Percentiles rank a stretch among this genome's conserved stretches.
phyloP scores from a whole-genome alignment of 2,888 invertebrate genomes.

The Melanophora roralis region DNA sequence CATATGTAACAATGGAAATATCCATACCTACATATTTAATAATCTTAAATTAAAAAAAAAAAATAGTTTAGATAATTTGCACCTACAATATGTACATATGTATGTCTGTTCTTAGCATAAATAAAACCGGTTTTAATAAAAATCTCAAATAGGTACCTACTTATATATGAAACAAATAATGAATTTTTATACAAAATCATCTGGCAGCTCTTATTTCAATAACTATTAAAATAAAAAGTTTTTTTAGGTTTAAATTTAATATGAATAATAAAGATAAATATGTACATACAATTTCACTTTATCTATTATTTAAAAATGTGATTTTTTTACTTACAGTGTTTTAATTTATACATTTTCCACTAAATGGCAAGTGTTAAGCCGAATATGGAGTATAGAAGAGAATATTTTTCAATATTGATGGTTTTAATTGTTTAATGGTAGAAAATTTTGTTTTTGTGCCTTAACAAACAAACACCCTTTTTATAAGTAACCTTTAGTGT shows the following conservation, averaged over 20 bases:
- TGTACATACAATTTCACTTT: too few species aligned
- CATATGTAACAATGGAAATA: too few species aligned
- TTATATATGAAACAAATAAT: not conserved
- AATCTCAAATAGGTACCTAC: too few species aligned
- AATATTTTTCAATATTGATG: not conserved
- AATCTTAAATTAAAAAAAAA: too few species aligned
- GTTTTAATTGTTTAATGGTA: too few species aligned
- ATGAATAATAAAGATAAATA: too few species aligned
- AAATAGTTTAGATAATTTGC: too few species aligned
- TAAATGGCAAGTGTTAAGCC: not conserved
- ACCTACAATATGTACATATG: too few species aligned
- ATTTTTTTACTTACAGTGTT: constrained; percentile 4
- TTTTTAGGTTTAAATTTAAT: not conserved
- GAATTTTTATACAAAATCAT: not conserved
- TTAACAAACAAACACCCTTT: constrained; percentile 37
- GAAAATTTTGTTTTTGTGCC: not conserved
- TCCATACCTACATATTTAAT: too few species aligned
- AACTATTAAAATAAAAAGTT: not conserved
- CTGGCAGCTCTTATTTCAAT: constrained; percentile 21
- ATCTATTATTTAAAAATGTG: too few species aligned
- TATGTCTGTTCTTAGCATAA: too few species aligned
- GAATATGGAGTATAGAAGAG: not conserved
- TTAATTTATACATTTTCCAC: constrained; percentile 21
- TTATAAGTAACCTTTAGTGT: not conserved
- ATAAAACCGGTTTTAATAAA: too few species aligned